Base-by-base conservation (phyloP, 2,797 vertebrate species). In the Pantherophis vulpinus region DNA sequence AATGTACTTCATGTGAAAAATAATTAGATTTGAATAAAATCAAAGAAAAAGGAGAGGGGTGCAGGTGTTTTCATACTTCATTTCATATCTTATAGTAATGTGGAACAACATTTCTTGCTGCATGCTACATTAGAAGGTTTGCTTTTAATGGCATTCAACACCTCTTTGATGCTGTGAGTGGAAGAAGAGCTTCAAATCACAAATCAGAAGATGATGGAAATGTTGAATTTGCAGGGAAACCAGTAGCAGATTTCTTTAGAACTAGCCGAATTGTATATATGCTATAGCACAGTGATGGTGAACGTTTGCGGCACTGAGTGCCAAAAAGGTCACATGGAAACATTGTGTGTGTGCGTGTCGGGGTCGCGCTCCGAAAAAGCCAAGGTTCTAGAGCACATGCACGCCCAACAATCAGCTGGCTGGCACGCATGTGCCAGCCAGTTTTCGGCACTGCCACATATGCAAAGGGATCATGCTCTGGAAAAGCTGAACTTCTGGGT, bases 171-270 rank as follows among this genome's bases (percentile, higher is more conserved):
- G 58, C 51, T 93, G 96, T 94, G 95, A 94, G 94, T 95, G 88
- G 95, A 95, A 94, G 95, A 96, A 87, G 95, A 91, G 14, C 25
- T n/a, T 93, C 94, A 96, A 96, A 96, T 95, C 89, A 92, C 83
- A 92, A 96, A 96, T 95, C 94, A 94, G 16, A 1, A 88, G 95
- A 91, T 92, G 94, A 42, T 96, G 95, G 96, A 97, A 97, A 97
- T n/a, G 93, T 93, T 96, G 96, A 97, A 86, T 74, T 93, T 95
- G 95, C 0, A 0, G 95, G 70, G 93, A 96, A 97, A 96, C 74
- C 87, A 91, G 91, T 96, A 96, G 95, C 95, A 96, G 95, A 95
- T 97, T 96, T 96, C 95, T 42, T 83, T 47, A 47, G 37, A 83
- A 83, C 23, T 83, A 47, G 37, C 20, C 37, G 23, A 83, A 47